A percentile compares a stretch with the other conserved stretches of the same genome.
These are phyloP conservation scores for Tolypeutes matacus DNA, from an alignment of 2,797 vertebrate species.

Conservation along the genomic window DNA sequence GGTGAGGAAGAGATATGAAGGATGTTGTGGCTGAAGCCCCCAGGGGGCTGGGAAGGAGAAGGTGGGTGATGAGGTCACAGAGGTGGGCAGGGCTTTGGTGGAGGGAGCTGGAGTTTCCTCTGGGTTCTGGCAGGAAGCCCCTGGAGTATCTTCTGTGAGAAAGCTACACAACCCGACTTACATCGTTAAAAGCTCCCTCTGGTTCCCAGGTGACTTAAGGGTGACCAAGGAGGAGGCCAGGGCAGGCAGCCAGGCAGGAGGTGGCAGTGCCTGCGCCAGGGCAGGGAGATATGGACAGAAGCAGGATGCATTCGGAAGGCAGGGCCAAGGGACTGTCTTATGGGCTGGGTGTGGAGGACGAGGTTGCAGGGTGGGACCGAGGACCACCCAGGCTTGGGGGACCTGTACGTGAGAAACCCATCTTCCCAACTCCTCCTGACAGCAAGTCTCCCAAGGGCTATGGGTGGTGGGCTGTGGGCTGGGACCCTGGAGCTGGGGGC, in stretches of 20 bases:
- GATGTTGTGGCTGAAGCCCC: background rate
- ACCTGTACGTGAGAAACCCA: background rate
- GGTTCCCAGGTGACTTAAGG: background rate
- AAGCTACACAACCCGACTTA: background rate
- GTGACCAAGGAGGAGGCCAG: background rate
- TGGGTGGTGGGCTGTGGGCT: background rate
- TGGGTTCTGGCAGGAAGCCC: no score
- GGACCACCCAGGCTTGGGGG: background rate
- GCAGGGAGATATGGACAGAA: rapidly evolving
- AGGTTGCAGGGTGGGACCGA: background rate
- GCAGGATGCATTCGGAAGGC: background rate
- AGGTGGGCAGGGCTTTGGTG: background rate
- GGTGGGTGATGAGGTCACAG: slow-evolving; percentile 37
- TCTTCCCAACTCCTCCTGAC: background rate
- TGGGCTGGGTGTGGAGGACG: rapidly evolving
- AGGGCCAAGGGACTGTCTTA: background rate
- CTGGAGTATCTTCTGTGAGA: background rate
- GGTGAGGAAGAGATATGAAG: no score
- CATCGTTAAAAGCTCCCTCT: background rate
- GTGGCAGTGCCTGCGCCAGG: background rate
- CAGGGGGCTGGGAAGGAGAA: background rate
- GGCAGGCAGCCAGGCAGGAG: background rate
- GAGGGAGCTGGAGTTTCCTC: background rate
- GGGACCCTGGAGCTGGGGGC: background rate
- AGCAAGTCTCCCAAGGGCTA: background rate